Evolutionary conservation across 2,888 invertebrate genomes (phyloP).

Genomic region (Meghimatium bilineatum): DNA sequence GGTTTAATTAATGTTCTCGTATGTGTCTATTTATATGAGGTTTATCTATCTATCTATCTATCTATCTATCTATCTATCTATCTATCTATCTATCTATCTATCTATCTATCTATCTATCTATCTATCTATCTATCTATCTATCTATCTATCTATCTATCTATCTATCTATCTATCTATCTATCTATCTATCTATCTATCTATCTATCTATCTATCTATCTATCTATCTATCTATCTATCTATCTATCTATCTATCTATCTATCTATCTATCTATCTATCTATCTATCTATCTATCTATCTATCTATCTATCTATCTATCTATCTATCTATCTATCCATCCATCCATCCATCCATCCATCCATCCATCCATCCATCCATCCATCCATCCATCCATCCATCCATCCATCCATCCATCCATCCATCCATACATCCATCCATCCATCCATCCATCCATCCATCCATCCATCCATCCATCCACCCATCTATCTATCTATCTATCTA

Average conservation of each 20-base stretch:
- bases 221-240: not conserved
- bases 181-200: not conserved
- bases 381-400: not conserved
- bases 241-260: not conserved
- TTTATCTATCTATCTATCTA: not conserved
- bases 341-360: not conserved
- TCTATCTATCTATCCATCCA: not conserved
- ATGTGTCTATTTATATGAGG: not conserved
- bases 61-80: slow-evolving; percentile 1
- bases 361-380: not conserved
- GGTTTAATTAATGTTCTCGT: too few species aligned
- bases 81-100: not conserved
- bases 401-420: too few species aligned
- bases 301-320: not conserved
- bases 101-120: not conserved
- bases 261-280: not conserved
- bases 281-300: not conserved
- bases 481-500: too few species aligned
- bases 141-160: not conserved
- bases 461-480: too few species aligned
- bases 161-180: not conserved
- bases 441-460: too few species aligned
- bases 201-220: not conserved
- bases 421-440: too few species aligned
- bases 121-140: not conserved